Evolutionary conservation across 2,888 invertebrate genomes (phyloP), one percentile per base, ranked within the genome.

Genomic region (Perithous albicinctus): DNA sequence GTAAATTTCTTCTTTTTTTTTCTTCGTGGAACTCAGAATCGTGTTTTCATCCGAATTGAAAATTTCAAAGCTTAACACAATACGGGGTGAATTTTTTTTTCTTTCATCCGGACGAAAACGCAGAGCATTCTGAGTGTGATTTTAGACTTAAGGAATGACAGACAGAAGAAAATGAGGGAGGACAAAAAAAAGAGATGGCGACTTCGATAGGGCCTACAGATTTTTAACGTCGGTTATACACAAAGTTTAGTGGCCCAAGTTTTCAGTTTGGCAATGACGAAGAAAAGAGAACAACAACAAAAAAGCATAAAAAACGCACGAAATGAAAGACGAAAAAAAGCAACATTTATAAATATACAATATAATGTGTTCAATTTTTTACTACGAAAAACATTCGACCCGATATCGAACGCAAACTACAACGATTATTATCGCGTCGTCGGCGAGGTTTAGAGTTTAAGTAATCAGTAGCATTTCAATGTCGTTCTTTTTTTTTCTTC

Each of bases 61-160:
- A 56, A 56, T 8, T 15, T 23, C 8, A 35, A 32, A 26, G 38
- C 20, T 32, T 35, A 26, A 32, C 8, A n/a, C 20, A 54, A 54
- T 46, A n/a, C 12, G 61, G 8, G 12, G 23, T 26, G n/a, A 20
- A n/a, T 56, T 41, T 56, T 56, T 66, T 56, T n/a, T n/a, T n/a
- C 10, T 73, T 72, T 18, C 43, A 46, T 61, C 38, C 20, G 54
- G 51, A 77, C 7, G 32, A 67, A 59, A 64, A 6, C 46, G 12
- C 64, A 35, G 61, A 4, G 69, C 43, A 87, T 90, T 91, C 90
- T 89, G 90, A 90, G 91, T 91, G 91, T 91, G 91, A 91, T 91
- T 90, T 89, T 90, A 90, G 88, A 81, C 86, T 78, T 87, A 87
- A 87, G 85, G 20, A 67, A 77, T 51, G 73, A 77, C 32, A 67